phyloP scores from a whole-genome alignment of 2,888 invertebrate genomes.

The Lycaena phlaeas region DNA sequence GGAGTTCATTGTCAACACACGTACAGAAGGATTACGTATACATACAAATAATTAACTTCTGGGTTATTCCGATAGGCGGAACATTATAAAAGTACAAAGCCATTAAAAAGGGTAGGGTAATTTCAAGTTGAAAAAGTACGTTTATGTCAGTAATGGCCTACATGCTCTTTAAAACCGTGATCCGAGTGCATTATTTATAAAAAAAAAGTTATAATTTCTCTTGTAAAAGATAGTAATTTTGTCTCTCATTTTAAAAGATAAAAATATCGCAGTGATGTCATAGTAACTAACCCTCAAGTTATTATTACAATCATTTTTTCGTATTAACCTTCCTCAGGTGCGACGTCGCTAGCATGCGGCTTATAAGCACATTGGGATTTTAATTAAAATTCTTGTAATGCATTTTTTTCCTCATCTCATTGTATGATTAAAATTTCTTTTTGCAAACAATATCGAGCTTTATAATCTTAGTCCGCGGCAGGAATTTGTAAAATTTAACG shows the following conservation, averaged over 20 bases:
- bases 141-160: no score
- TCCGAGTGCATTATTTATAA: no score
- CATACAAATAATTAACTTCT: no score
- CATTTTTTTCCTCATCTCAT: slow-evolving; percentile 19
- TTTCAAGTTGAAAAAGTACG: no score
- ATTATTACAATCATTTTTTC: slow-evolving; percentile 28
- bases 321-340: slow-evolving; percentile 52
- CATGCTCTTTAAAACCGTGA: no score
- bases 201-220: neutral
- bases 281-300: slow-evolving; percentile 20
- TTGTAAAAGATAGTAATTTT: neutral
- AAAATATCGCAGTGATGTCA: slow-evolving; percentile 17
- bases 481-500: no score
- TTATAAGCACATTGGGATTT: slow-evolving; percentile 52
- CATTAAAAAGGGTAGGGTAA: no score
- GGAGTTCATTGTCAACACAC: no score
- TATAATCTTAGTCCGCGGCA: neutral
- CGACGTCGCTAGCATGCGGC: slow-evolving; percentile 38
- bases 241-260: slow-evolving; percentile 1
- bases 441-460: neutral
- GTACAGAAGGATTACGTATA: no score
- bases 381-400: slow-evolving; percentile 58
- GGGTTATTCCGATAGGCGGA: no score
- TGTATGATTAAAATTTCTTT: slow-evolving; percentile 8
- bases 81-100: no score